A percentile compares a stretch with the other conserved stretches of the same genome.
phyloP scores from a whole-genome alignment of 2,113 vertebrate species.

The Bettongia penicillata region DNA sequence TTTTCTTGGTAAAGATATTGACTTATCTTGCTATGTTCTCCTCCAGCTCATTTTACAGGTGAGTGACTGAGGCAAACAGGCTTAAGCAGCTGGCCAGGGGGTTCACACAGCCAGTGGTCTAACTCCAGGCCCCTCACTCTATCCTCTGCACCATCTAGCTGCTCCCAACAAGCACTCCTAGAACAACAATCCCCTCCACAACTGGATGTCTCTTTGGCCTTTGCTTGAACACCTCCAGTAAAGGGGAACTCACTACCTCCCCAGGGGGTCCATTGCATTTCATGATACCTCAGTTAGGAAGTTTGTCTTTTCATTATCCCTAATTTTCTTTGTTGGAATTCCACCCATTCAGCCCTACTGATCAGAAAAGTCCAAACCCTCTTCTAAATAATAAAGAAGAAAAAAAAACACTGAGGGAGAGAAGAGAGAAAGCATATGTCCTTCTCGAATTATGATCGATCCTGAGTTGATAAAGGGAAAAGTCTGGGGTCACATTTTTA shows the following conservation, averaged over 20 bases:
- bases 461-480: neutral
- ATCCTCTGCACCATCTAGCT: neutral
- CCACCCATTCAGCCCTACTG: neutral
- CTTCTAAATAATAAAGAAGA: neutral
- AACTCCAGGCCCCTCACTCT: neutral
- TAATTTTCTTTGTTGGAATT: neutral
- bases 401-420: neutral
- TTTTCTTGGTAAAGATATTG: too few species aligned
- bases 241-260: neutral
- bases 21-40: neutral
- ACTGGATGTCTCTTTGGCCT: neutral
- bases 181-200: neutral
- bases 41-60: neutral
- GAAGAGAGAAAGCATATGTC: neutral
- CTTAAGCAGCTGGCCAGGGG: neutral
- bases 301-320: neutral
- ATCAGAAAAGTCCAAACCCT: neutral
- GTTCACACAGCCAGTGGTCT: neutral
- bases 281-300: neutral
- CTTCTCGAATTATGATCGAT: neutral
- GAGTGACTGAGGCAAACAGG: neutral
- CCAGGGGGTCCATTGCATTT: neutral
- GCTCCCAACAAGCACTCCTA: neutral
- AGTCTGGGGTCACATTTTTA: neutral
- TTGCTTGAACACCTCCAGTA: neutral